Evolutionary conservation across 2,113 vertebrate species (phyloP).

Genomic region (Podarcis muralis): DNA sequence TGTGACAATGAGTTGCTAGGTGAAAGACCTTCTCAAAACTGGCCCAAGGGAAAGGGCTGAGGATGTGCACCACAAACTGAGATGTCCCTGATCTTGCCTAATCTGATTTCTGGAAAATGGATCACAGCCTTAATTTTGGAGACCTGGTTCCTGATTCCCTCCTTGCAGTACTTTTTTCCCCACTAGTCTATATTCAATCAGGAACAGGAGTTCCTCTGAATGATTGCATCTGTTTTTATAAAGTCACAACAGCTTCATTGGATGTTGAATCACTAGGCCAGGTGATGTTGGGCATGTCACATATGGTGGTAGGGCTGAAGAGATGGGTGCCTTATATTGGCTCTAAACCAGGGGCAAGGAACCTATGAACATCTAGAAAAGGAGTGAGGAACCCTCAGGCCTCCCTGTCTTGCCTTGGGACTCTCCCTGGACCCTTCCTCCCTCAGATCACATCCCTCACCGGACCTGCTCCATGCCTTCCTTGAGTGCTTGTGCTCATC

Average conservation of each 20-base stretch:
- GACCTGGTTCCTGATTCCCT: background rate
- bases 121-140: background rate
- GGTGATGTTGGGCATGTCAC: background rate
- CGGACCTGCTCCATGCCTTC: no score
- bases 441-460: no score
- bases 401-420: no score
- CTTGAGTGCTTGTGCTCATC: no score
- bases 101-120: background rate
- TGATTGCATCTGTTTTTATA: background rate
- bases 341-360: background rate
- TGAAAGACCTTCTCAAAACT: conserved; percentile 1
- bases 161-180: background rate
- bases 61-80: background rate
- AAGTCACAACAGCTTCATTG: background rate
- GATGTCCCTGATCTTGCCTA: background rate
- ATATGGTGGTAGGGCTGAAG: background rate
- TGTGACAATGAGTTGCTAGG: background rate
- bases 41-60: conserved; percentile 14
- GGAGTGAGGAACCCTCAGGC: no score
- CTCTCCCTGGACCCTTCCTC: no score
- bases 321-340: background rate
- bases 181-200: background rate
- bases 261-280: background rate
- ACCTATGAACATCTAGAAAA: no score
- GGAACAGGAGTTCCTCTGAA: background rate